Evolutionary conservation across 2,797 vertebrate genomes (phyloP), one percentile per base, ranked within the genome.

Genomic region (Intellagama lesueurii): DNA sequence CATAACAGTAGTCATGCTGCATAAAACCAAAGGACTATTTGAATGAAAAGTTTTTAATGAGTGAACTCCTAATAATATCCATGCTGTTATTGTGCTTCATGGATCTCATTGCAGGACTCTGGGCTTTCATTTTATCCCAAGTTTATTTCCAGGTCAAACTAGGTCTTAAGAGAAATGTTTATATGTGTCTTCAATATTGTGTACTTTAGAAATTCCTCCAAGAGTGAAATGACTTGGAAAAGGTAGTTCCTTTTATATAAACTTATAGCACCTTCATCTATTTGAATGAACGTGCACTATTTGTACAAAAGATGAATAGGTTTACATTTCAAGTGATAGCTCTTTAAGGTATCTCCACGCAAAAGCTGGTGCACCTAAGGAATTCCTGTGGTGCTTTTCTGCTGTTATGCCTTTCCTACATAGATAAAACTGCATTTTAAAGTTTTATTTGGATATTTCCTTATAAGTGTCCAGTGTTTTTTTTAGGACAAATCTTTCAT

Each of bases 11-110:
- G 19, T 19, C 60, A 22, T 64, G 60, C 60, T 64, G 60, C 16
- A 64, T 22, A 64, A 64, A 22, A 64, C 19, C 16, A 87, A 90
- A 83, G 87, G 90, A 24, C 90, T 76, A 86, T 84, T 35, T 75
- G 89, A 80, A 78, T 78, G 32, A 49, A 69, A 35, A 87, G 72
- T 90, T 78, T 94, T 90, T 82, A n/a, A 87, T 87, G 89, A 92
- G 85, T 49, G 69, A 87, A 90, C 44, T 76, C 76, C 90, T 86
- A 86, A 89, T 92, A 87, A 78, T 4, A 49, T 79, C 89, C 77
- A 35, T 32, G n/a, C 44, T 12, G 73, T 40, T 81, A 32, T 35
- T 44, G 22, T 69, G 60, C 49, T 47, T 76, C 44, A 49, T 16
- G 44, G 70, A 11, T 44, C 2, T 32, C 26, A 83, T 44, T 17